These are phyloP conservation scores for Ypsolopha sequella DNA, from an alignment of 2,888 invertebrate genomes.

Conservation along the genomic window DNA sequence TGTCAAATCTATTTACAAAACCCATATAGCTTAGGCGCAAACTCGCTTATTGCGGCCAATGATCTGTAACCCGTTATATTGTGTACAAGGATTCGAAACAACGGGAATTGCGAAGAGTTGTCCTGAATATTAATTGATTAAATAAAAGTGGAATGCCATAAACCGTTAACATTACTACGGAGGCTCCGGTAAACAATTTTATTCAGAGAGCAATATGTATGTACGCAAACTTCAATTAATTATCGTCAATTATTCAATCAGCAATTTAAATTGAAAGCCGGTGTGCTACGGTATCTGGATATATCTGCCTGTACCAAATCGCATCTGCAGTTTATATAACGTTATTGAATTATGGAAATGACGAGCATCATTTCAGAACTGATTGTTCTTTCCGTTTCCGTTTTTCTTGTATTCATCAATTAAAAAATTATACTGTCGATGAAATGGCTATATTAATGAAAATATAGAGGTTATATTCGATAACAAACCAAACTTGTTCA, in stretches of 20 bases:
- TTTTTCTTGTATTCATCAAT: too few relatives aligned
- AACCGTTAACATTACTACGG: conserved; percentile 6
- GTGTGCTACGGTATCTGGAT: neutral
- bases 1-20: neutral
- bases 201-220: neutral
- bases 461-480: too few relatives aligned
- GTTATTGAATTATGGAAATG: neutral
- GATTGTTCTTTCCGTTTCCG: too few relatives aligned
- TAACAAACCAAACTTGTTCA: neutral
- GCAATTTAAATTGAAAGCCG: conserved; percentile 19
- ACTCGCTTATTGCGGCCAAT: conserved; percentile 28
- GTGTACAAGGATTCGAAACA: conserved; percentile 31
- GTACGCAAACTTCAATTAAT: conserved; percentile 24
- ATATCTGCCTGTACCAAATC: neutral
- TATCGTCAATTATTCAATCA: conserved; percentile 24
- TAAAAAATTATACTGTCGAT: too few relatives aligned
- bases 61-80: conserved; percentile 29
- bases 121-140: conserved; percentile 44
- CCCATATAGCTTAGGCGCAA: conserved; percentile 7
- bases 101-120: conserved; percentile 37
- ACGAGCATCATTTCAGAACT: neutral
- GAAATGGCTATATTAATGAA: too few relatives aligned
- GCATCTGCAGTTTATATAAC: neutral
- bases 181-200: conserved; percentile 8
- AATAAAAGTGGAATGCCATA: conserved; percentile 4